Conservation (phyloP, 2,888 invertebrate species). For the Dione juno region DNA sequence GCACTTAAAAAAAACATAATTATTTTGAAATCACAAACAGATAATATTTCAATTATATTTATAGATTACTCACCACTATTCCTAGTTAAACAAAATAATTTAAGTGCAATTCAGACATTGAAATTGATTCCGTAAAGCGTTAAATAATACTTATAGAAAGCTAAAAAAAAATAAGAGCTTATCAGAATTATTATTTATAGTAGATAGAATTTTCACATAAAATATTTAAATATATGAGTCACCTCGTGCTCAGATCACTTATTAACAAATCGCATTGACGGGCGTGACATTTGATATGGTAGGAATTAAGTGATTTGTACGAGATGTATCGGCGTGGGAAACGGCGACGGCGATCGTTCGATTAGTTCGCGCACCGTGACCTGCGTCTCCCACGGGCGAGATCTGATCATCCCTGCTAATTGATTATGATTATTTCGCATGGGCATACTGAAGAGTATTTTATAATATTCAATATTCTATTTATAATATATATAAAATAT, state of each 20-base stretch:
- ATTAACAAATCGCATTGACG: conserved; percentile 50
- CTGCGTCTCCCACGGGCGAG: conserved; percentile 61
- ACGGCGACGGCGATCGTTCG: conserved; percentile 51
- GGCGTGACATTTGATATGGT: conserved; percentile 71
- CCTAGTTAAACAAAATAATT: too few species aligned
- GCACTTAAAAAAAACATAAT: too few species aligned
- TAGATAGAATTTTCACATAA: too few species aligned
- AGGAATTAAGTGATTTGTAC: conserved; percentile 48
- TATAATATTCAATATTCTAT: background rate
- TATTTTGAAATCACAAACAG: too few species aligned
- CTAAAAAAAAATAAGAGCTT: too few species aligned
- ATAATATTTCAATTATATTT: too few species aligned
- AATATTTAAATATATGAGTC: background rate
- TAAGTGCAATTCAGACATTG: too few species aligned
- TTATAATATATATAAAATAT: too few species aligned
- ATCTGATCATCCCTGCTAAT: conserved; percentile 56
- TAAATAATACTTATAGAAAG: too few species aligned
- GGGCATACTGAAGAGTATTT: background rate
- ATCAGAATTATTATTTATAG: background rate
- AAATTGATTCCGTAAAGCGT: too few species aligned
- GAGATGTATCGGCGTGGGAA: conserved; percentile 61
- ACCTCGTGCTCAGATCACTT: conserved; percentile 32
- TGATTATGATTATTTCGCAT: conserved; percentile 56
- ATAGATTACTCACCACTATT: too few species aligned
- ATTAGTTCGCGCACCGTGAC: conserved; percentile 63